phyloP scores from a whole-genome alignment of 2,888 invertebrate species.

The Eristalis arbustorum region DNA sequence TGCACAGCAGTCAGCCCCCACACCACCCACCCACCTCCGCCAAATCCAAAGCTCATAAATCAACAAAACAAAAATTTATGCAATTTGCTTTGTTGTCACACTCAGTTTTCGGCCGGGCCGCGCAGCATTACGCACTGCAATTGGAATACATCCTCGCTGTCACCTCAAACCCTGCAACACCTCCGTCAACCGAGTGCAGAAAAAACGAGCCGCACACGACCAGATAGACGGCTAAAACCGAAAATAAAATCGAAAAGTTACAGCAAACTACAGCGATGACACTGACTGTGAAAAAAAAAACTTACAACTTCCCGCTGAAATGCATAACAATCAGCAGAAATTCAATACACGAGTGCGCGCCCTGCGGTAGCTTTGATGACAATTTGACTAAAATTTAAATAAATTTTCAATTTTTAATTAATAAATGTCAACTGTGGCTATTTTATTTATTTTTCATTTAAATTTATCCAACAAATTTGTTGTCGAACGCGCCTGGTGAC shows the following conservation, averaged over 20 bases:
- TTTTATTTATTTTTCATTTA: conserved; percentile 75
- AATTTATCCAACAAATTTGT: conserved; percentile 28
- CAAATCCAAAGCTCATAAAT: conserved; percentile 62
- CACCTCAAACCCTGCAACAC: conserved; percentile 57
- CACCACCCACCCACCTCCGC: neutral
- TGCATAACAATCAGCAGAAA: conserved; percentile 65
- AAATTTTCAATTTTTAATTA: conserved; percentile 78
- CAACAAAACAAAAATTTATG: conserved; percentile 62
- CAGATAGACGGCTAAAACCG: conserved; percentile 1
- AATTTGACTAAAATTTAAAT: conserved; percentile 79
- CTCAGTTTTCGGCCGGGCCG: conserved; percentile 33
- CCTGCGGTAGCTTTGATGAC: conserved; percentile 73
- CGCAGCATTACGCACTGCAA: conserved; percentile 31
- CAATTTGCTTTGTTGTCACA: conserved; percentile 68
- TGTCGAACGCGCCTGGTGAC: conserved; percentile 17
- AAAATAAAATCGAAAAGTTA: conserved; percentile 3
- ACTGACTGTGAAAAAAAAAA: neutral
- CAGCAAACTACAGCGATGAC: neutral
- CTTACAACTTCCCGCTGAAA: conserved; percentile 60
- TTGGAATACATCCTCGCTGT: conserved; percentile 43
- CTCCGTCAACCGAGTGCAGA: conserved; percentile 38
- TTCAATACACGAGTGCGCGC: conserved; percentile 59
- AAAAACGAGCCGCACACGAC: neutral
- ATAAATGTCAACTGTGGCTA: conserved; percentile 76
- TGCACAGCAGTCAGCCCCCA: neutral